These are phyloP conservation scores for Pomatorhinus ruficollis DNA, from an alignment of 2,113 vertebrate species.

Conservation along the genomic window DNA sequence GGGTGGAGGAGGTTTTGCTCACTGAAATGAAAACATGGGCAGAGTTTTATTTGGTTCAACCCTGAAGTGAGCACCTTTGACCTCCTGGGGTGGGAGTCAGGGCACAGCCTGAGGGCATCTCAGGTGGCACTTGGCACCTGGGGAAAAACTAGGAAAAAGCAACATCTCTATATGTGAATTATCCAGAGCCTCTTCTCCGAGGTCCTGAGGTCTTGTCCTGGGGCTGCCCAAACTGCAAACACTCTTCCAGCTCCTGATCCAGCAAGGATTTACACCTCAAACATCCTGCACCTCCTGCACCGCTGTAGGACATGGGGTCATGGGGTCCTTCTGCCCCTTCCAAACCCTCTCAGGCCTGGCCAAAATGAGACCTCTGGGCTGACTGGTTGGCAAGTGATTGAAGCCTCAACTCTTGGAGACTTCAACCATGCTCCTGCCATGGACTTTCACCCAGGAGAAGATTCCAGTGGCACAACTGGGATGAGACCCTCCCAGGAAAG, in stretches of 20 bases:
- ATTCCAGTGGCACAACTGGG: background rate
- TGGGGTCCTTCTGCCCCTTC: background rate
- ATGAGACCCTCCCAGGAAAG: background rate
- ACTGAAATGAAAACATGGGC: background rate
- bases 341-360: background rate
- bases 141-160: background rate
- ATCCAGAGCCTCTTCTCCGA: background rate
- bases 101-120: background rate
- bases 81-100: background rate
- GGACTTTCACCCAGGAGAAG: background rate
- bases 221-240: background rate
- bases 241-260: background rate
- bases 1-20: background rate
- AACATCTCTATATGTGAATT: accelerated
- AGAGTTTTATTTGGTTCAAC: background rate
- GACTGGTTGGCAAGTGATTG: background rate
- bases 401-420: background rate
- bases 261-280: background rate
- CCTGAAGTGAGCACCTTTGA: background rate
- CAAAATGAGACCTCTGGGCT: background rate
- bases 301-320: background rate
- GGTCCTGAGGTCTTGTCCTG: background rate
- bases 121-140: background rate
- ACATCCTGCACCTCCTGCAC: background rate
- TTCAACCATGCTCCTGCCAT: background rate